Conservation (phyloP, 2,113 vertebrate genomes). For the Urocolius indicus region DNA sequence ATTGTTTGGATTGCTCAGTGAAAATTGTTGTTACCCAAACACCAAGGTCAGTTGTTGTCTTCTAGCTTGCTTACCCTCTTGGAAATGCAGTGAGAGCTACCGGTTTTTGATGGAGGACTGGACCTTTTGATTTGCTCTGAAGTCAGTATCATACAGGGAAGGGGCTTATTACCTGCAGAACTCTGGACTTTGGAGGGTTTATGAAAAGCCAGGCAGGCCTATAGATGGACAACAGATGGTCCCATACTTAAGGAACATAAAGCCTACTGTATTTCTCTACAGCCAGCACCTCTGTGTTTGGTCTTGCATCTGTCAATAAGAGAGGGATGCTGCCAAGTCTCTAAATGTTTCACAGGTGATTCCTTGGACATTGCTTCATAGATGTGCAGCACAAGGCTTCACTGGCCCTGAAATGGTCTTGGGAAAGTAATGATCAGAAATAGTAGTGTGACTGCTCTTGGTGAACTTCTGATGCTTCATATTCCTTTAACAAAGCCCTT, state of each 20-base stretch:
- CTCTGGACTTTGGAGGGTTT: background rate
- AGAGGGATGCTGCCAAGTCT: background rate
- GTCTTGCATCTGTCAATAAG: background rate
- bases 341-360: background rate
- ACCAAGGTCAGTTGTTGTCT: background rate
- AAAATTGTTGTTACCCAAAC: background rate
- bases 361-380: background rate
- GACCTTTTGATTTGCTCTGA: background rate
- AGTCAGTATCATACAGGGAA: background rate
- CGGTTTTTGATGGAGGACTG: background rate
- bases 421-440: background rate
- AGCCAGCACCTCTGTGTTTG: background rate
- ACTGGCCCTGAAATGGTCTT: background rate
- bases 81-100: background rate
- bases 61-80: background rate
- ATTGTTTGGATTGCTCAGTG: background rate
- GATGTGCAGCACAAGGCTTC: background rate
- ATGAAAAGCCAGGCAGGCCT: background rate
- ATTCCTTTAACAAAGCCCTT: background rate
- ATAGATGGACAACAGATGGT: rapidly evolving
- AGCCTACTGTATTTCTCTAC: background rate
- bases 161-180: background rate
- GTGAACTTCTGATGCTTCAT: background rate
- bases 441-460: background rate
- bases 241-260: background rate